Conservation (phyloP, 2,888 invertebrate genomes). For the Cenopis cana region DNA sequence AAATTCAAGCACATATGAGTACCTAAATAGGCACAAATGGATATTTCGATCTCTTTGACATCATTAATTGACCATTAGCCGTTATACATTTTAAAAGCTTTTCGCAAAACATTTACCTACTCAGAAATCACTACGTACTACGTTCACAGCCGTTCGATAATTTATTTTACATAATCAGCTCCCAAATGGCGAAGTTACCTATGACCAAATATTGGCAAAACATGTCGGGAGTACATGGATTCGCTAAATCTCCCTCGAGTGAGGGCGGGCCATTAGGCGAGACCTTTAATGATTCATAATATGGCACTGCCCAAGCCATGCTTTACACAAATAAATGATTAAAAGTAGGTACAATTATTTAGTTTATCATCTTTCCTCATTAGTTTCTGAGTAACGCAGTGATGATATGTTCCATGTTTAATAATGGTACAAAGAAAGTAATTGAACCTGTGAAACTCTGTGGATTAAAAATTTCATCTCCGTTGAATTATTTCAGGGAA, state of each 20-base stretch:
- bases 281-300: conserved; percentile 43
- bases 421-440: too few species aligned
- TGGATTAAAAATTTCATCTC: not conserved
- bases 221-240: conserved; percentile 29
- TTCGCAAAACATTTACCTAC: not conserved
- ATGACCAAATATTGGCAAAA: conserved; percentile 41
- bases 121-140: not conserved
- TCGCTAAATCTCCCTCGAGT: conserved; percentile 28
- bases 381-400: too few species aligned
- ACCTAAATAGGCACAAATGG: not conserved
- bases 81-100: not conserved
- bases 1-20: not conserved
- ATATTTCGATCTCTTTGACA: not conserved
- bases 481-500: too few species aligned
- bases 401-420: not conserved
- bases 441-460: not conserved
- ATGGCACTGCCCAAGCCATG: conserved; percentile 34
- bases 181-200: conserved; percentile 33
- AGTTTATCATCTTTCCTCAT: not conserved
- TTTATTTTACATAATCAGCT: conserved; percentile 15
- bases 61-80: not conserved
- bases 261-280: conserved; percentile 34
- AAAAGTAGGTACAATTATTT: conserved; percentile 31
- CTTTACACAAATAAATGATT: conserved; percentile 30
- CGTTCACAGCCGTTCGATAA: not conserved